Conservation (phyloP, 2,888 invertebrate species). For the Griposia aprilina region DNA sequence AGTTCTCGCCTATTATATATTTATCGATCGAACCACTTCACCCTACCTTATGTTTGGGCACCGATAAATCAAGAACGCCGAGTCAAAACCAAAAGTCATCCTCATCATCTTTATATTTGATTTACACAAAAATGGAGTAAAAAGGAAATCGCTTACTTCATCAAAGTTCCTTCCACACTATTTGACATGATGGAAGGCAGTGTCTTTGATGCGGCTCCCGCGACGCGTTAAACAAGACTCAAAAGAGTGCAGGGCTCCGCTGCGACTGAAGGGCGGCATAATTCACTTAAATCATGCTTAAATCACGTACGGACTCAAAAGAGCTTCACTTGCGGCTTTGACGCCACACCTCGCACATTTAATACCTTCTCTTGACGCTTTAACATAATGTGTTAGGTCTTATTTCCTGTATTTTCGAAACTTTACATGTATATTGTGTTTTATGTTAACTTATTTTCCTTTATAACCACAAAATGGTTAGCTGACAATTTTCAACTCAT, state of each 20-base stretch:
- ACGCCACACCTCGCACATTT: slow-evolving; percentile 66
- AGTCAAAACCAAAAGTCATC: neutral
- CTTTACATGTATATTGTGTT: neutral
- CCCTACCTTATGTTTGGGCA: neutral
- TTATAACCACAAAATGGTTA: neutral
- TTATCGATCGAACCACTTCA: neutral
- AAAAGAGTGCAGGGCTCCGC: slow-evolving; percentile 73
- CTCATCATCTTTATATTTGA: neutral
- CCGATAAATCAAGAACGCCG: neutral
- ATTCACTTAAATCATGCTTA: slow-evolving; percentile 87
- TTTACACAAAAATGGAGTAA: slow-evolving; percentile 10
- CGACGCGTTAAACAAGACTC: slow-evolving; percentile 86
- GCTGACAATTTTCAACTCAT: neutral
- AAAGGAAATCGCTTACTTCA: slow-evolving; percentile 42
- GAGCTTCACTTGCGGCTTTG: slow-evolving; percentile 73
- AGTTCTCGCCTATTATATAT: neutral
- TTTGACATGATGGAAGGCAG: slow-evolving; percentile 73
- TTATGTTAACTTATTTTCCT: neutral
- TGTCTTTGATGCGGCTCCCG: slow-evolving; percentile 84
- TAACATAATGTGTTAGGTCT: slow-evolving; percentile 17
- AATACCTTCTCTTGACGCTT: slow-evolving; percentile 68
- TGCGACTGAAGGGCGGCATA: slow-evolving; percentile 79
- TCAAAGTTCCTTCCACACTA: slow-evolving; percentile 74
- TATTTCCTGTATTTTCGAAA: slow-evolving; percentile 4
- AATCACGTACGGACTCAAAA: slow-evolving; percentile 80